phyloP scores from a whole-genome alignment of 2,888 invertebrate genomes.

The Mythimna vitellina region DNA sequence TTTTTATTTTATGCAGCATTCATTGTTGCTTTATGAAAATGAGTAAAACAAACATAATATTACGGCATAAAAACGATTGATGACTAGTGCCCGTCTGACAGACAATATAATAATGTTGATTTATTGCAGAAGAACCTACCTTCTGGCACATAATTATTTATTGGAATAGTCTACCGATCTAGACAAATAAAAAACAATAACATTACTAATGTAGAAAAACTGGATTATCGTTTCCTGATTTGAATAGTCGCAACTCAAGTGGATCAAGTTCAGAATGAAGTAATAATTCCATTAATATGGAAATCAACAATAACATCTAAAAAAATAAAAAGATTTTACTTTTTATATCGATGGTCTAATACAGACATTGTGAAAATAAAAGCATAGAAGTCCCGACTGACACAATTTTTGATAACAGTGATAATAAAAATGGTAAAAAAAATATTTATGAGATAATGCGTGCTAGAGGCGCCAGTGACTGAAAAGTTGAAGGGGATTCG shows the following conservation, averaged over 20 bases:
- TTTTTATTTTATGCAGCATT: background rate
- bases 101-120: constrained; percentile 20
- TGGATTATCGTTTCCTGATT: constrained; percentile 38
- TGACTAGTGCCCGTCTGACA: background rate
- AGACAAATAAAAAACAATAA: constrained; percentile 23
- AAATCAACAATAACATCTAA: constrained; percentile 28
- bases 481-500: too few species aligned
- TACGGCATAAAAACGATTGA: constrained; percentile 2
- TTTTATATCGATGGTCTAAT: constrained; percentile 25
- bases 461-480: too few species aligned
- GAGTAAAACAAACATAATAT: constrained; percentile 13
- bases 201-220: constrained; percentile 29
- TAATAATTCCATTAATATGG: constrained; percentile 24
- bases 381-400: constrained; percentile 15
- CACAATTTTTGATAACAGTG: background rate
- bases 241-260: constrained; percentile 14
- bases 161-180: constrained; percentile 14
- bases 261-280: constrained; percentile 1
- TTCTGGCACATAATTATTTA: constrained; percentile 4
- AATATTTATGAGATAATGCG: too few species aligned
- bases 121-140: constrained; percentile 13
- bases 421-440: too few species aligned
- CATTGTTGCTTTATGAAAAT: background rate
- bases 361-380: background rate
- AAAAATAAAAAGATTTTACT: constrained; percentile 35